A percentile compares a stretch with the other conserved stretches of the same genome.
phyloP scores from a whole-genome alignment of 2,113 vertebrate genomes.

The Gobius niger region DNA sequence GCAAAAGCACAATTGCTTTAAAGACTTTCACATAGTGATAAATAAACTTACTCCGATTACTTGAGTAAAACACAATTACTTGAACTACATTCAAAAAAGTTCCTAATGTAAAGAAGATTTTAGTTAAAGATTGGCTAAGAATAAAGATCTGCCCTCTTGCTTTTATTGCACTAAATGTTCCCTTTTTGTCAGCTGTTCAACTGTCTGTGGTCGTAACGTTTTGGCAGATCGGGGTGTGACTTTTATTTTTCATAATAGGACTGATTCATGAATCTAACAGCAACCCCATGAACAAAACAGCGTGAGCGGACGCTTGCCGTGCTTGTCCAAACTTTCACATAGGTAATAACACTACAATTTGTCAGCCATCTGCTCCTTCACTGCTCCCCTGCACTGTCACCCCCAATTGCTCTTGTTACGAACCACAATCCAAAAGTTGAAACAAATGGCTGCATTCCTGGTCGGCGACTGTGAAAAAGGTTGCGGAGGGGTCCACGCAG shows the following conservation, averaged over 20 bases:
- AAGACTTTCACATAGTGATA: too few relatives aligned
- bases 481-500: slow-evolving; percentile 3
- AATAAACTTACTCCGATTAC: too few relatives aligned
- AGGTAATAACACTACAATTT: slow-evolving; percentile 30
- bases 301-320: slow-evolving; percentile 1
- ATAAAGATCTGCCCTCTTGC: too few relatives aligned
- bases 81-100: too few relatives aligned
- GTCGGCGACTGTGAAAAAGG: slow-evolving; percentile 14
- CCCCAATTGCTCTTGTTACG: slow-evolving; percentile 9
- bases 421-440: slow-evolving; percentile 13
- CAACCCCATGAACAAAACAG: slow-evolving; percentile 22
- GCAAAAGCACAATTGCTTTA: too few relatives aligned
- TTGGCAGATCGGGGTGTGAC: neutral
- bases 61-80: too few relatives aligned
- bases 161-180: too few relatives aligned
- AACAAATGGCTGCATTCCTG: slow-evolving; percentile 24
- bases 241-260: neutral
- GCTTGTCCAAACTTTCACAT: slow-evolving; percentile 19
- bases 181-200: neutral
- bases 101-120: too few relatives aligned
- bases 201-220: neutral
- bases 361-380: slow-evolving; percentile 50
- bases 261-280: slow-evolving; percentile 4
- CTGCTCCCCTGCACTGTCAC: slow-evolving; percentile 1
- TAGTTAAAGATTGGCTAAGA: too few relatives aligned